Evolutionary conservation across 2,888 invertebrate genomes (phyloP).

Genomic region (Oconnorella tubifera): DNA sequence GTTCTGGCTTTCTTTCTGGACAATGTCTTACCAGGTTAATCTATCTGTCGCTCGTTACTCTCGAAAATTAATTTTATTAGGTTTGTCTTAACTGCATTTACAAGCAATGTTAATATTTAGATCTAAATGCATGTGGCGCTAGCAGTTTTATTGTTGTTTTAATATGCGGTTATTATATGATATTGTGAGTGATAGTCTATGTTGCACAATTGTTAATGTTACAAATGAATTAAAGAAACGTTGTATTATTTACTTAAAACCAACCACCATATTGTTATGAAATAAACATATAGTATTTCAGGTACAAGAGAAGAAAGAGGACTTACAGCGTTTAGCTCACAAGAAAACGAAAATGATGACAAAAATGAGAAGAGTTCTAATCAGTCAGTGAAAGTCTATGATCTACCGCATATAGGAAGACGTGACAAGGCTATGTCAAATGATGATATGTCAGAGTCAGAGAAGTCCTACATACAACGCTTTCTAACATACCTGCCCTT

Average conservation of each 20-base stretch:
- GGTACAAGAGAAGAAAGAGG: background rate
- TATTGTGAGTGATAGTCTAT: too few relatives aligned
- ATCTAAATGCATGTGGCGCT: background rate
- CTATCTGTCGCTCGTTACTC: background rate
- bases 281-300: background rate
- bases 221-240: too few relatives aligned
- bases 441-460: too few relatives aligned
- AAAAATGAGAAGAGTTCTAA: too few relatives aligned
- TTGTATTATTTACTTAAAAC: too few relatives aligned
- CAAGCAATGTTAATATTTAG: background rate
- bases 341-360: too few relatives aligned
- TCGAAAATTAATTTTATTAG: background rate
- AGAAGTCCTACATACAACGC: too few relatives aligned
- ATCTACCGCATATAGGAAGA: slow-evolving; percentile 1
- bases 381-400: too few relatives aligned
- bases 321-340: background rate
- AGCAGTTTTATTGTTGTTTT: background rate
- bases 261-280: too few relatives aligned
- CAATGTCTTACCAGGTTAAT: slow-evolving; percentile 51
- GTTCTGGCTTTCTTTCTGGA: slow-evolving; percentile 55
- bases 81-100: background rate
- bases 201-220: too few relatives aligned
- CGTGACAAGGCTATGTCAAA: too few relatives aligned
- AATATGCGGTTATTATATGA: too few relatives aligned
- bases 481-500: slow-evolving; percentile 7